A percentile compares a stretch with the other conserved stretches of the same genome.
These are phyloP conservation scores for Prietella phreatophila DNA, from an alignment of 2,113 vertebrate species.

Conservation along the genomic window DNA sequence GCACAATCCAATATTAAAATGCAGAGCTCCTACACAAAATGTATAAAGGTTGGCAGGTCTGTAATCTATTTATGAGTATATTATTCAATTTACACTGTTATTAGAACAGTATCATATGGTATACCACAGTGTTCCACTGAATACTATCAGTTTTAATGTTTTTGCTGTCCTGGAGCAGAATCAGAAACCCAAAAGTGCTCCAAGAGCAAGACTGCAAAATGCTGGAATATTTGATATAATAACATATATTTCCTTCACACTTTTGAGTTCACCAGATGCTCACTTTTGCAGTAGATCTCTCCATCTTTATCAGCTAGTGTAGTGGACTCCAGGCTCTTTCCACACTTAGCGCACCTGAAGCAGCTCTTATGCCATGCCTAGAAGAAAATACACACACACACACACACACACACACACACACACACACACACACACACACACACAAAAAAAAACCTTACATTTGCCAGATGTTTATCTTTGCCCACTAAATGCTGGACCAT, in stretches of 20 bases:
- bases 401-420: neutral
- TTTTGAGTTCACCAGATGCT: neutral
- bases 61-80: neutral
- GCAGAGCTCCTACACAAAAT: neutral
- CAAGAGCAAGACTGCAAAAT: neutral
- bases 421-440: too few species aligned
- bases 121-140: neutral
- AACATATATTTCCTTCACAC: neutral
- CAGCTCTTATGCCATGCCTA: conserved; percentile 95
- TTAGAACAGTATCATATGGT: neutral
- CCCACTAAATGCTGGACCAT: neutral
- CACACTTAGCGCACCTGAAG: conserved; percentile 94
- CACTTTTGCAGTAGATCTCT: conserved; percentile 97
- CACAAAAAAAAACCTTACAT: neutral
- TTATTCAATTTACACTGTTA: neutral
- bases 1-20: neutral
- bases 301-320: conserved; percentile 93
- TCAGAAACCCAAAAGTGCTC: neutral
- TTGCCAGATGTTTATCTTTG: neutral
- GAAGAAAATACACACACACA: neutral
- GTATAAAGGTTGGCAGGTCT: neutral
- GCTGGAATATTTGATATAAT: neutral
- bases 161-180: neutral
- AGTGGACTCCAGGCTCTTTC: conserved; percentile 94
- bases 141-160: neutral